phyloP scores from a whole-genome alignment of 2,113 vertebrate species.

The Colius striatus region DNA sequence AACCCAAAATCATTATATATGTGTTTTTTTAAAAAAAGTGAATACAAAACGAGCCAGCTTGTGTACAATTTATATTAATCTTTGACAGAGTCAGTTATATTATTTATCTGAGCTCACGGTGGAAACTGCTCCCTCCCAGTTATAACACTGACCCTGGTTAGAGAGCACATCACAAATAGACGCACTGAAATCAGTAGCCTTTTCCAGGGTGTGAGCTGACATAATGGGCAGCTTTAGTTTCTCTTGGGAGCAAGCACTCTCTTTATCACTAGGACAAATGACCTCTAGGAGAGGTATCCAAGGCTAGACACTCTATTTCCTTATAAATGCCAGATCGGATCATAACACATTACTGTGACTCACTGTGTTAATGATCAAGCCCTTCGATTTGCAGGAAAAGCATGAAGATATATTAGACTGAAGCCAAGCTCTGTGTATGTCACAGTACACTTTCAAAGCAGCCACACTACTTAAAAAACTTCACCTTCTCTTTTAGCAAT shows the following conservation, averaged over 20 bases:
- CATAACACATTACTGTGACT: conserved; percentile 48
- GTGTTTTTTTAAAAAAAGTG: conserved; percentile 55
- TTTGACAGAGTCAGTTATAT: conserved; percentile 36
- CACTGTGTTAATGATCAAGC: conserved; percentile 38
- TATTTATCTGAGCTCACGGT: conserved; percentile 42
- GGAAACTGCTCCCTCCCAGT: conserved; percentile 66
- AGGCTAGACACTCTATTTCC: conserved; percentile 47
- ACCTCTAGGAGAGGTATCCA: conserved; percentile 64
- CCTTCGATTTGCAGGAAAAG: not conserved
- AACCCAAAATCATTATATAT: conserved; percentile 55
- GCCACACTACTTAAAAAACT: not conserved
- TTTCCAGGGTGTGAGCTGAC: conserved; percentile 75
- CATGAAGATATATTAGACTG: not conserved
- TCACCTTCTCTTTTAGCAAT: not conserved
- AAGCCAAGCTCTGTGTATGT: not conserved
- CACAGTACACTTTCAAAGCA: not conserved
- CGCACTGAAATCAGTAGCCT: conserved; percentile 31
- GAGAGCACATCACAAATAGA: conserved; percentile 57
- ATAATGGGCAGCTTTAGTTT: conserved; percentile 62
- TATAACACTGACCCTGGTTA: conserved; percentile 71
- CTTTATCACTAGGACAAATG: conserved; percentile 67
- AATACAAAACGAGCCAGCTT: conserved; percentile 41
- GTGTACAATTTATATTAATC: not conserved
- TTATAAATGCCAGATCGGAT: conserved; percentile 69
- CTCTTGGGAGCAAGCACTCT: conserved; percentile 74